phyloP scores from a whole-genome alignment of 2,113 vertebrate species.

The Oncorhynchus nerka region DNA sequence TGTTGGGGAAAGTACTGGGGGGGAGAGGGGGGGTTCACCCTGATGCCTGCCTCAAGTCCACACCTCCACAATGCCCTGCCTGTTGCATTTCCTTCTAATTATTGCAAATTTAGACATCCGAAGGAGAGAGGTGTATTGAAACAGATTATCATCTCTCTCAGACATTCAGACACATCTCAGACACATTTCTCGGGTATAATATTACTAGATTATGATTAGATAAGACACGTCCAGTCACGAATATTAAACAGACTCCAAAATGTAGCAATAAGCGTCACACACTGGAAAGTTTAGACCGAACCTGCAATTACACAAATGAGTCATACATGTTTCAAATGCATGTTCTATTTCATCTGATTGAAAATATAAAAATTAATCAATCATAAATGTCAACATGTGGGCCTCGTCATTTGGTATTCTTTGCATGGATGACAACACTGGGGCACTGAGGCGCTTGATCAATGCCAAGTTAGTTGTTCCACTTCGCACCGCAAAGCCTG shows the following conservation, averaged over 20 bases:
- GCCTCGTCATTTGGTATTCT: background rate
- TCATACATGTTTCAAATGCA: too few species aligned
- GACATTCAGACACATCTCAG: too few species aligned
- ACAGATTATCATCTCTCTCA: slow-evolving; percentile 33
- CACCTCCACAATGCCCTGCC: slow-evolving; percentile 13
- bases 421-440: slow-evolving; percentile 17
- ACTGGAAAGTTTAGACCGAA: too few species aligned
- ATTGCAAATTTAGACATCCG: slow-evolving; percentile 39
- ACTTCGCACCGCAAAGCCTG: slow-evolving; percentile 28
- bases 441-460: slow-evolving; percentile 10
- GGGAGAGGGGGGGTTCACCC: slow-evolving; percentile 38
- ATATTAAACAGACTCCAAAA: too few species aligned
- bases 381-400: background rate
- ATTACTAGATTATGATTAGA: too few species aligned
- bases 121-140: background rate
- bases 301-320: too few species aligned
- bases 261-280: too few species aligned
- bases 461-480: slow-evolving; percentile 32
- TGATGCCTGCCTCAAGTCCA: slow-evolving; percentile 14
- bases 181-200: background rate
- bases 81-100: slow-evolving; percentile 56
- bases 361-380: too few species aligned
- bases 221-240: too few species aligned
- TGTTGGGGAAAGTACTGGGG: slow-evolving; percentile 43
- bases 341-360: too few species aligned